Conservation (phyloP, 2,888 invertebrate genomes). For the Masnerella sp. region DNA sequence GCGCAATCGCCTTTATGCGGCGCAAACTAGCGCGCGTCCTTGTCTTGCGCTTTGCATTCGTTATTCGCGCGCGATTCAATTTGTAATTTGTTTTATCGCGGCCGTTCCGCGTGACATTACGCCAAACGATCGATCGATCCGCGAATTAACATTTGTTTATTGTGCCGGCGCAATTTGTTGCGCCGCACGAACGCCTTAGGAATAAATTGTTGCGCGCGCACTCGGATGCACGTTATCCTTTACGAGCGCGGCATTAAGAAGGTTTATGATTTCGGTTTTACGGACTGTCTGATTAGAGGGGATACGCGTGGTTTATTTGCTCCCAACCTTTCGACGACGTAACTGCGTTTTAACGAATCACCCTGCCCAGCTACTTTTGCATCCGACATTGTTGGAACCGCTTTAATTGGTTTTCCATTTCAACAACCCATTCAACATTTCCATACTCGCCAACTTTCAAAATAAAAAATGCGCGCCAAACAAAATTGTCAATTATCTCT, state of each 20-base stretch:
- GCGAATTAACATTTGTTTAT: conserved; percentile 25
- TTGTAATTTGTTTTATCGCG: conserved; percentile 14
- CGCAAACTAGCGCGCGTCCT: conserved; percentile 1
- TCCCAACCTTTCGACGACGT: conserved; percentile 11
- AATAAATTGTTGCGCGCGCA: conserved; percentile 17
- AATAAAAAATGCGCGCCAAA: no score
- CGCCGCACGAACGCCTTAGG: conserved; percentile 16
- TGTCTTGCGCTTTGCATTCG: not conserved
- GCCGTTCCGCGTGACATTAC: conserved; percentile 15
- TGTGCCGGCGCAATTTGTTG: conserved; percentile 16
- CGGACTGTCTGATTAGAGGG: conserved; percentile 18
- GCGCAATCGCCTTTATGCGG: conserved; percentile 14
- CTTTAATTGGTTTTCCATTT: not conserved
- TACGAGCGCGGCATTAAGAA: conserved; percentile 27
- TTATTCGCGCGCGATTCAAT: conserved; percentile 17
- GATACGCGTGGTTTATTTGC: conserved; percentile 8
- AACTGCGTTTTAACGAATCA: conserved; percentile 6
- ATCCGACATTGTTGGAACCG: not conserved
- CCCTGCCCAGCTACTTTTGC: not conserved
- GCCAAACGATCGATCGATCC: conserved; percentile 19
- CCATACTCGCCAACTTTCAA: no score
- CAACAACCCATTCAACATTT: no score
- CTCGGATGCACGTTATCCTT: conserved; percentile 15
- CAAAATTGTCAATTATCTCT: no score
- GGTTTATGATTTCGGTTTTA: conserved; percentile 30